These are phyloP conservation scores for Xylophagus ater DNA, from an alignment of 2,888 invertebrate genomes.

Conservation along the genomic window DNA sequence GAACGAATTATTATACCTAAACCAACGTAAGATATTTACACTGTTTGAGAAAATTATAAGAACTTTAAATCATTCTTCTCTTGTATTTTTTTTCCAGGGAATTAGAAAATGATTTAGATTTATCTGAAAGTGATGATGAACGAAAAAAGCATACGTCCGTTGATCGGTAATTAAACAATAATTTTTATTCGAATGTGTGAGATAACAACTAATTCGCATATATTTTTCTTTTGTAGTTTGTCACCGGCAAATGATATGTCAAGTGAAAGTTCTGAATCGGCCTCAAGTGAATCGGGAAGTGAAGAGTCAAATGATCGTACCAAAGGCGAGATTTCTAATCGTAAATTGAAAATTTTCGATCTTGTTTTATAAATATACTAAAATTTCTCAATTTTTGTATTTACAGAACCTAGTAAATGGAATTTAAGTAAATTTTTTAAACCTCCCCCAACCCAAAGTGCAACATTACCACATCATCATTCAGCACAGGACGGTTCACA, in stretches of 20 bases:
- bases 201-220: no score
- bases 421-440: constrained; percentile 17
- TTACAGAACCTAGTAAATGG: constrained; percentile 16
- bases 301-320: constrained; percentile 28
- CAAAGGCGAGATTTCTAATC: constrained; percentile 26
- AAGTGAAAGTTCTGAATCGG: constrained; percentile 41
- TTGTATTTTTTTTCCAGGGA: constrained; percentile 38
- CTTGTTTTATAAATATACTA: background rate
- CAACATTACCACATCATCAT: constrained; percentile 9
- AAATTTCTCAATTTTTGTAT: background rate
- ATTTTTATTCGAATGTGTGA: background rate
- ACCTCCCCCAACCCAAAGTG: constrained; percentile 13
- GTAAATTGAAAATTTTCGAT: constrained; percentile 11
- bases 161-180: constrained; percentile 31
- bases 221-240: no score
- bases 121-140: constrained; percentile 75
- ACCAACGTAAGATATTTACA: constrained; percentile 30
- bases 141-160: constrained; percentile 36
- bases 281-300: constrained; percentile 37
- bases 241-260: constrained; percentile 44
- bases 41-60: background rate
- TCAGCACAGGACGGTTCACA: constrained; percentile 14
- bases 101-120: constrained; percentile 55
- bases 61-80: background rate
- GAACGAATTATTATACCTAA: constrained; percentile 23